These are phyloP conservation scores for Epinotia bilunana DNA, from an alignment of 2,888 invertebrate genomes.

Conservation along the genomic window DNA sequence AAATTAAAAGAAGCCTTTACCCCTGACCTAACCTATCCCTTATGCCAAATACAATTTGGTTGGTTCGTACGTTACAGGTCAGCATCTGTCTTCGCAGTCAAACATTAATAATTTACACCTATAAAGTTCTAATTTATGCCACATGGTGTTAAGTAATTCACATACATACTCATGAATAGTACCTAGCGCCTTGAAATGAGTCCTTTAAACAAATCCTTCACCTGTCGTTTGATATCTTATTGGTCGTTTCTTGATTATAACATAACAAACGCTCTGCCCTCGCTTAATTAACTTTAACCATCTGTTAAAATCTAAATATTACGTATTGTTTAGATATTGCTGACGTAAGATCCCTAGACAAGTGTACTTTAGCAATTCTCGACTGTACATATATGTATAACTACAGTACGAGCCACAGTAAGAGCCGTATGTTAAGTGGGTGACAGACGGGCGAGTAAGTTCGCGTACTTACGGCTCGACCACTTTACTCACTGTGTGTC, in stretches of 20 bases:
- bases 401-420: neutral
- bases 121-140: neutral
- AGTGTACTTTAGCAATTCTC: neutral
- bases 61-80: neutral
- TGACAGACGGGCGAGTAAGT: no score
- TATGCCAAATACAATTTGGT: neutral
- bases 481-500: no score
- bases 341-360: neutral
- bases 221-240: neutral
- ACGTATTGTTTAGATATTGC: constrained; percentile 17
- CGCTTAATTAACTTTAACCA: constrained; percentile 6
- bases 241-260: neutral
- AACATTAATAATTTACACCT: neutral
- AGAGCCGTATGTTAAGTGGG: no score
- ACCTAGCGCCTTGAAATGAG: no score
- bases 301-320: constrained; percentile 11
- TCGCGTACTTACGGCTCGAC: no score
- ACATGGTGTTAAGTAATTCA: neutral
- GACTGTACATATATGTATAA: neutral
- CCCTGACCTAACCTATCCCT: neutral
- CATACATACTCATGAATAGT: neutral
- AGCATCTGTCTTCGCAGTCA: neutral
- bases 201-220: neutral
- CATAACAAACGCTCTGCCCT: neutral
- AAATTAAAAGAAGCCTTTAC: neutral